phyloP scores from a whole-genome alignment of 2,888 invertebrate genomes.

The Tiphia femorata region DNA sequence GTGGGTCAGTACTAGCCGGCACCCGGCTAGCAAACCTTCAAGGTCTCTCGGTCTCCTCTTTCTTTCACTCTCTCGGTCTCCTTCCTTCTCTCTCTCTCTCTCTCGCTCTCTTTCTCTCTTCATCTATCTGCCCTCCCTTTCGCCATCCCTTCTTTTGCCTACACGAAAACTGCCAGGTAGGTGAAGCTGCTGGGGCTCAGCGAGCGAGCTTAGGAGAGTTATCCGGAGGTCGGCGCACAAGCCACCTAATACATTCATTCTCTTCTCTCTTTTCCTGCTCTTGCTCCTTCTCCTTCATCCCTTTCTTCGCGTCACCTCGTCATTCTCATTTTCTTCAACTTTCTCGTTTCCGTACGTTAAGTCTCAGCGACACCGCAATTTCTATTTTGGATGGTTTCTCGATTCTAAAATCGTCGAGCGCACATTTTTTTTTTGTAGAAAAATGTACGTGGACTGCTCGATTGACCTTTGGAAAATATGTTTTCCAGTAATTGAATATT shows the following conservation, averaged over 20 bases:
- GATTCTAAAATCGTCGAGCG: too few relatives aligned
- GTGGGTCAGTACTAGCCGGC: conserved; percentile 67
- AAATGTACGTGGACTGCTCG: too few relatives aligned
- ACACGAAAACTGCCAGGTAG: conserved; percentile 58
- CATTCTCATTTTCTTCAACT: conserved; percentile 13
- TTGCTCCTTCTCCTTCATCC: conserved; percentile 7
- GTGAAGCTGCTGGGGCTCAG: conserved; percentile 39
- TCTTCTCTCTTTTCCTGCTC: conserved; percentile 24
- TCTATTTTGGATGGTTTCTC: too few relatives aligned
- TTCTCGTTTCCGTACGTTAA: conserved; percentile 28
- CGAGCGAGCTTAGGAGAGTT: conserved; percentile 47
- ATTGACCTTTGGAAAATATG: too few relatives aligned
- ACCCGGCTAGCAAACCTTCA: conserved; percentile 63
- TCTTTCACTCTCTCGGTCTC: conserved; percentile 17
- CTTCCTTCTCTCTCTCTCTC: conserved; percentile 7
- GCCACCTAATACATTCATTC: conserved; percentile 56
- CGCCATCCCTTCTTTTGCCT: conserved; percentile 33
- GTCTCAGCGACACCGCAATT: too few relatives aligned
- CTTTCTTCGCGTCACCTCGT: background rate
- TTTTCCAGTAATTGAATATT: too few relatives aligned
- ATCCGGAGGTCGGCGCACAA: conserved; percentile 43
- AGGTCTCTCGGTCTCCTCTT: conserved; percentile 51
- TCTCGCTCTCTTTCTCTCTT: too few relatives aligned
- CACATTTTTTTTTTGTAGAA: too few relatives aligned
- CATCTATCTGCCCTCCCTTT: conserved; percentile 4